Conservation (phyloP, 2,797 vertebrate genomes). For the Orestias chungarensis region DNA sequence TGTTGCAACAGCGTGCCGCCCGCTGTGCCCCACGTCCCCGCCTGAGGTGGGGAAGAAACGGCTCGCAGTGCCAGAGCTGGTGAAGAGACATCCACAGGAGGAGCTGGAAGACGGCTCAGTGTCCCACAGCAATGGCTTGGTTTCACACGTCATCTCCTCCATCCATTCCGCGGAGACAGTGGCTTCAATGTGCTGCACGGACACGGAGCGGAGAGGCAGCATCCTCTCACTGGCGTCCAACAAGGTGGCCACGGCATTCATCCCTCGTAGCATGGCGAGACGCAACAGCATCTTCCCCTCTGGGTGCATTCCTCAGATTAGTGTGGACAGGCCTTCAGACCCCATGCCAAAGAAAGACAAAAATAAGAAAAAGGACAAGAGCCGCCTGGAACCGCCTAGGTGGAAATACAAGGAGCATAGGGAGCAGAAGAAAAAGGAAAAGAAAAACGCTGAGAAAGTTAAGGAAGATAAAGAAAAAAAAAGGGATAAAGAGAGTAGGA, state of each 20-base stretch:
- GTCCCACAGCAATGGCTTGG: slow-evolving; percentile 66
- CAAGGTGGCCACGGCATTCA: slow-evolving; percentile 59
- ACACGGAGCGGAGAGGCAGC: slow-evolving; percentile 53
- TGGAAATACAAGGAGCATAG: slow-evolving; percentile 86
- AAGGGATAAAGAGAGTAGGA: slow-evolving; percentile 30
- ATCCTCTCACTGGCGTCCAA: slow-evolving; percentile 67
- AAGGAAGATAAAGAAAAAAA: slow-evolving; percentile 36
- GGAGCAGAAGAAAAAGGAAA: slow-evolving; percentile 74
- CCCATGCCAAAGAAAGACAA: slow-evolving; percentile 51
- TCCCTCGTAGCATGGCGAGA: slow-evolving; percentile 61
- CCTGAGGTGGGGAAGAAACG: slow-evolving; percentile 82
- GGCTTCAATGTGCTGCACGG: slow-evolving; percentile 28
- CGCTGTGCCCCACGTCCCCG: slow-evolving; percentile 84
- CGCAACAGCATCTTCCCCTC: slow-evolving; percentile 77
- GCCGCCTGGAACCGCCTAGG: slow-evolving; percentile 78
- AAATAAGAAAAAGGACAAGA: slow-evolving; percentile 50
- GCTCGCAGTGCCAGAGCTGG: slow-evolving; percentile 83
- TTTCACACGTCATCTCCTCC: slow-evolving; percentile 46
- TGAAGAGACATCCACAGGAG: slow-evolving; percentile 62
- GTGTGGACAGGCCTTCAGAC: slow-evolving; percentile 69
- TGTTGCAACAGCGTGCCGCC: slow-evolving; percentile 83
- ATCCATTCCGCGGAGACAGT: slow-evolving; percentile 52
- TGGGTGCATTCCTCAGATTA: slow-evolving; percentile 82
- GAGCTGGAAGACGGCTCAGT: slow-evolving; percentile 58
- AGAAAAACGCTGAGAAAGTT: slow-evolving; percentile 51